Evolutionary conservation across 2,113 vertebrate genomes (phyloP).

Genomic region (Callospermophilus lateralis): DNA sequence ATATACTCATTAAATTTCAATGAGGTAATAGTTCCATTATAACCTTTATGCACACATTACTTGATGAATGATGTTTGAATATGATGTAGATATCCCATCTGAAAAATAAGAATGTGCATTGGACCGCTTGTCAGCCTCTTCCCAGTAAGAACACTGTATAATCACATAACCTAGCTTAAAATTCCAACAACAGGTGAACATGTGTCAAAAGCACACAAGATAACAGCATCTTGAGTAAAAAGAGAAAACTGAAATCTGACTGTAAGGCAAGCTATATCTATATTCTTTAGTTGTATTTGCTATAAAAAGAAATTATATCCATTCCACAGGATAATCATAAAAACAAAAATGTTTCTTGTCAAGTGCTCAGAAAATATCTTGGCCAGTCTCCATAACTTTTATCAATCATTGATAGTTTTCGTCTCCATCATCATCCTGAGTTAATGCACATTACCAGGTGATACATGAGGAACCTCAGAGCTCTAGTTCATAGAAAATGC

Average conservation of each 20-base stretch:
- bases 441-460: neutral
- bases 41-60: neutral
- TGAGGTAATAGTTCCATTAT: neutral
- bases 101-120: neutral
- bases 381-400: neutral
- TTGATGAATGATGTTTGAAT: neutral
- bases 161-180: neutral
- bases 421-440: neutral
- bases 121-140: neutral
- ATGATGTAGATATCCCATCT: neutral
- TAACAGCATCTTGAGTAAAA: neutral
- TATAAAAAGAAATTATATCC: neutral
- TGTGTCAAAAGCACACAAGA: neutral
- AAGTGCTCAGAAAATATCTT: neutral
- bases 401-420: neutral
- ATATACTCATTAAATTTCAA: neutral
- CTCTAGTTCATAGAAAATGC: neutral
- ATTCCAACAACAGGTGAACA: neutral
- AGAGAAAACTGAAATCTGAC: neutral
- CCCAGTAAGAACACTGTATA: neutral
- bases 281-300: neutral
- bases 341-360: neutral
- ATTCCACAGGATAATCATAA: neutral
- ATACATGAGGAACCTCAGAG: neutral
- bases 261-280: neutral